A percentile compares a stretch with the other conserved stretches of the same genome.
Evolutionary conservation across 2,113 vertebrate genomes (phyloP).

Genomic region (Columba livia): DNA sequence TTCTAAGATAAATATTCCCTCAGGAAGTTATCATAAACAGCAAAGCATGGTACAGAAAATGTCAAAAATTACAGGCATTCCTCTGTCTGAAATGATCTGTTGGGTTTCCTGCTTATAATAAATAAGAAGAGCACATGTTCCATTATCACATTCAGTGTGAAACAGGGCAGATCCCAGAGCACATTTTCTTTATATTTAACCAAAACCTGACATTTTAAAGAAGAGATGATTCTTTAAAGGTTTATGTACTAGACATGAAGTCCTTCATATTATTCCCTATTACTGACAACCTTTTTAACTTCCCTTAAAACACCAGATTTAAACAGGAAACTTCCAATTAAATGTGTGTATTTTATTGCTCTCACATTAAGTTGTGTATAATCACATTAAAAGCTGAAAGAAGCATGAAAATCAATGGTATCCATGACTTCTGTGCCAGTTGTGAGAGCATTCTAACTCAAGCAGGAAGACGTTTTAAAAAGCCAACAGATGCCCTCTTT

Average conservation of each 20-base stretch:
- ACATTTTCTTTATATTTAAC: not conserved
- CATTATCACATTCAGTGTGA: not conserved
- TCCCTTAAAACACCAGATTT: not conserved
- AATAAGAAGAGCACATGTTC: not conserved
- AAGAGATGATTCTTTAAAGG: not conserved
- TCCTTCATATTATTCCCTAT: not conserved
- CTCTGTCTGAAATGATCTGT: not conserved
- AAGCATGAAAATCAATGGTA: not conserved
- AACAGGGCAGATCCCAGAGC: not conserved
- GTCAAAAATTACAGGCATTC: not conserved
- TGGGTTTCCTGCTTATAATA: constrained; percentile 7
- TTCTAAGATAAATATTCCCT: constrained; percentile 22
- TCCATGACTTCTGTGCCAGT: not conserved
- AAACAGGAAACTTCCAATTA: not conserved
- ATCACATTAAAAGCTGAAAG: not conserved
- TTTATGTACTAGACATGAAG: not conserved
- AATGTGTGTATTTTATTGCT: not conserved
- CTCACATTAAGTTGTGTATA: not conserved
- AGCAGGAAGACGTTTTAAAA: not conserved
- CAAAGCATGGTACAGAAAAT: not conserved
- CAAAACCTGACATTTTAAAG: not conserved
- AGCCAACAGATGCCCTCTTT: not conserved
- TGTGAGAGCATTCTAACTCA: not conserved
- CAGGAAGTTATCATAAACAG: not conserved
- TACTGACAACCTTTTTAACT: not conserved